These are phyloP conservation scores for Corythaixoides concolor DNA, from an alignment of 2,113 vertebrate genomes.

Conservation along the genomic window DNA sequence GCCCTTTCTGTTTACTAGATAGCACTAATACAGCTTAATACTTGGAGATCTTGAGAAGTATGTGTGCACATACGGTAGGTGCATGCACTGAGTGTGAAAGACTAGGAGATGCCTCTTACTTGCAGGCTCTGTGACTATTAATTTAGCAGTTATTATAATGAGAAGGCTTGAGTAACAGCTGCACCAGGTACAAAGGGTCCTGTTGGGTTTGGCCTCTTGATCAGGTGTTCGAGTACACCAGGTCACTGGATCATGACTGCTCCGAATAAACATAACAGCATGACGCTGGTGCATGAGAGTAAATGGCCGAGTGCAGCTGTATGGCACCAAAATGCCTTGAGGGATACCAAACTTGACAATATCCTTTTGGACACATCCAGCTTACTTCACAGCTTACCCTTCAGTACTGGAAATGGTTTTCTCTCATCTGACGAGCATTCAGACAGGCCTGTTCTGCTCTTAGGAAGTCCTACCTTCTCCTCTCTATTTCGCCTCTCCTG, in stretches of 20 bases:
- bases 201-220: background rate
- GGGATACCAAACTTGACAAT: background rate
- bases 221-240: background rate
- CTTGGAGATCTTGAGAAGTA: background rate
- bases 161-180: background rate
- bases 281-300: background rate
- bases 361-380: background rate
- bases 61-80: background rate
- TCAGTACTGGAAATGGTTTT: background rate
- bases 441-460: background rate
- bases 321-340: background rate
- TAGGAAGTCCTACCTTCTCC: constrained; percentile 44
- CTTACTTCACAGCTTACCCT: background rate
- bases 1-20: background rate
- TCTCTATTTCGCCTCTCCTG: constrained; percentile 80
- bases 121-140: background rate
- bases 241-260: background rate
- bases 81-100: background rate
- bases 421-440: background rate
- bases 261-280: background rate
- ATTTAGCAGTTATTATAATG: background rate
- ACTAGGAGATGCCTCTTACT: background rate
- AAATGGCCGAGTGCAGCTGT: background rate
- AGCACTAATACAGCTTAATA: background rate
- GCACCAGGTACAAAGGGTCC: background rate